These are phyloP conservation scores for Crotalus tigris DNA, from an alignment of 2,113 vertebrate genomes.

Conservation along the genomic window DNA sequence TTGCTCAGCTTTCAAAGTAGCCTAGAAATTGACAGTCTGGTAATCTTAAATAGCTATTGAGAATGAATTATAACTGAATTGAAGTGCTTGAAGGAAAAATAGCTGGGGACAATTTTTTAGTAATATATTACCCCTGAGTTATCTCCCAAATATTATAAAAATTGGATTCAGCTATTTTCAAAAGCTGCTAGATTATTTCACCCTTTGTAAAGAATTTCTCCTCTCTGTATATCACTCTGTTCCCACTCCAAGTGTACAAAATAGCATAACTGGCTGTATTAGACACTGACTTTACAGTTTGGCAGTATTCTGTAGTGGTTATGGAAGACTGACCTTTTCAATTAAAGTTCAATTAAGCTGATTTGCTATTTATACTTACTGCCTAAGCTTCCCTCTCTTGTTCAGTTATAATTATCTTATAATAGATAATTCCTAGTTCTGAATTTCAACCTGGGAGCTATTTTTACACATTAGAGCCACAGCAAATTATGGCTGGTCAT, in stretches of 20 bases:
- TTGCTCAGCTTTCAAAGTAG: neutral
- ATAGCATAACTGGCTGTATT: conserved; percentile 47
- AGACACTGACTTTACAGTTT: conserved; percentile 33
- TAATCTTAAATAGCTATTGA: neutral
- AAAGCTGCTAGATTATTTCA: neutral
- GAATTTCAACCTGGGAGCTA: conserved; percentile 49
- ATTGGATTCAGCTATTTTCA: rapidly evolving
- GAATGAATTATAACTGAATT: neutral
- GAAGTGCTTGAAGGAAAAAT: neutral
- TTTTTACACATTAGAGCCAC: neutral
- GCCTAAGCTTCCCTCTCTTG: conserved; percentile 40
- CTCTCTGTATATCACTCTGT: conserved; percentile 3
- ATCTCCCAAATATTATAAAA: conserved; percentile 1
- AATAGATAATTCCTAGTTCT: conserved; percentile 30
- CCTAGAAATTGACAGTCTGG: neutral
- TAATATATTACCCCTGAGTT: neutral
- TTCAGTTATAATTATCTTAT: conserved; percentile 31
- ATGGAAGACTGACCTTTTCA: conserved; percentile 53
- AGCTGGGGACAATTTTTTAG: neutral
- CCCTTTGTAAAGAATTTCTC: neutral
- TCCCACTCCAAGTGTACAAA: conserved; percentile 2
- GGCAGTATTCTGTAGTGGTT: conserved; percentile 38
- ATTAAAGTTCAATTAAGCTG: conserved; percentile 44
- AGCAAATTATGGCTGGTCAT: conserved; percentile 48
- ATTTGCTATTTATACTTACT: conserved; percentile 43